phyloP scores from a whole-genome alignment of 2,113 vertebrate species.

The Megaceryle maxima region DNA sequence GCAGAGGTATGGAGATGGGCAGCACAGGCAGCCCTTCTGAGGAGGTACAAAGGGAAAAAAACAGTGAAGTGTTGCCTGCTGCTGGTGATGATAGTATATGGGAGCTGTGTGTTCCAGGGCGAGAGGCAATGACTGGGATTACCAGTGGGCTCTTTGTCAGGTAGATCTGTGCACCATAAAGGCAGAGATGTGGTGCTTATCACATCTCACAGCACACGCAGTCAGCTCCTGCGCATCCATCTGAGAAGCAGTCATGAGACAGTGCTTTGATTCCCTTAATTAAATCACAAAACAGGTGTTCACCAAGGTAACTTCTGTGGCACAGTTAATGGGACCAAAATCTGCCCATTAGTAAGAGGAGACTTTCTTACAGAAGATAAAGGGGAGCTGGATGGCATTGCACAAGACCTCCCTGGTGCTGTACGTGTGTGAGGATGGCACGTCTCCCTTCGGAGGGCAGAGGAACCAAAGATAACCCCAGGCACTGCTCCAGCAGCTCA shows the following conservation, averaged over 20 bases:
- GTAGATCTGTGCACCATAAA: neutral
- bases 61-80: neutral
- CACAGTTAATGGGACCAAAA: neutral
- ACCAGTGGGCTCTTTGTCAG: neutral
- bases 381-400: neutral
- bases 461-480: constrained; percentile 18
- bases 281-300: neutral
- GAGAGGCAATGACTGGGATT: neutral
- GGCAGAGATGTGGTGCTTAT: neutral
- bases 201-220: neutral
- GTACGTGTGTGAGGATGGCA: neutral
- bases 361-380: neutral
- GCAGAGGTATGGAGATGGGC: neutral
- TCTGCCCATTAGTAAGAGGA: neutral
- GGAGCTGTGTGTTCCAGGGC: neutral
- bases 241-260: neutral
- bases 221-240: neutral
- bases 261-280: neutral
- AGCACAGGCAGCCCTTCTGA: neutral
- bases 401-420: neutral
- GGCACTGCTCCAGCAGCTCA: neutral
- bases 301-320: neutral
- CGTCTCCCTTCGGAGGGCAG: neutral
- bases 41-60: neutral
- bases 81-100: neutral